A percentile compares a stretch with the other conserved stretches of the same genome.
These are phyloP conservation scores for Enteromius paludinosus DNA, from an alignment of 2,797 vertebrate genomes.

Conservation along the genomic window DNA sequence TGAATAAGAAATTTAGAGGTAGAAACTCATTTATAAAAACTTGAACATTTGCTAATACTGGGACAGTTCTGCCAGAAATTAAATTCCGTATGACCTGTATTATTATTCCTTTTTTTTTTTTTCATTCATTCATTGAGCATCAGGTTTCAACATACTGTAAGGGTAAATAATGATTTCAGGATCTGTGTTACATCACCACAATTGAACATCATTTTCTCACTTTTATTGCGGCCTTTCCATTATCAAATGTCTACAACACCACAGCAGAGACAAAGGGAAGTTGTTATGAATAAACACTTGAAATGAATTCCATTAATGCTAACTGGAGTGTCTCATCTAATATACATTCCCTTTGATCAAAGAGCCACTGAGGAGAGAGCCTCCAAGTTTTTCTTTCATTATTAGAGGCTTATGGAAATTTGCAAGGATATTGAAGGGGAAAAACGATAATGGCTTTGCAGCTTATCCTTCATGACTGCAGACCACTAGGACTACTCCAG, in stretches of 20 bases:
- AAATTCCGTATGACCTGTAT: background rate
- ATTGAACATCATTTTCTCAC: background rate
- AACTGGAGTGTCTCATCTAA: constrained; percentile 48
- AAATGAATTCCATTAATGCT: constrained; percentile 56
- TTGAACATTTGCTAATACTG: background rate
- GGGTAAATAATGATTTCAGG: background rate
- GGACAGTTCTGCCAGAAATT: background rate
- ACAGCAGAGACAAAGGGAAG: constrained; percentile 47
- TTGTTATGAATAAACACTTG: constrained; percentile 54
- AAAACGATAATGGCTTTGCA: constrained; percentile 42
- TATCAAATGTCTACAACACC: constrained; percentile 37
- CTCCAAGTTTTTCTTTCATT: constrained; percentile 59
- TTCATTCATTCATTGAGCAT: too few species aligned
- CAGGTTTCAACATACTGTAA: background rate
- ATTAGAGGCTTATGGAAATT: constrained; percentile 55
- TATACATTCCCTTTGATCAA: constrained; percentile 57
- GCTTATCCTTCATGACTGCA: constrained; percentile 26
- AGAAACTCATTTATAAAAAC: constrained; percentile 7
- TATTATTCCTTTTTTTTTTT: background rate
- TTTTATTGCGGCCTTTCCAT: constrained; percentile 4
- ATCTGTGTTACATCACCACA: background rate
- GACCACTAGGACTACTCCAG: constrained; percentile 22
- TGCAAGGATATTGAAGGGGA: constrained; percentile 50
- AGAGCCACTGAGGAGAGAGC: constrained; percentile 34
- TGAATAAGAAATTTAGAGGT: background rate